Evolutionary conservation across 2,797 vertebrate species (phyloP), one percentile per base, ranked within the genome.

Genomic region (Tenualosa ilisha): DNA sequence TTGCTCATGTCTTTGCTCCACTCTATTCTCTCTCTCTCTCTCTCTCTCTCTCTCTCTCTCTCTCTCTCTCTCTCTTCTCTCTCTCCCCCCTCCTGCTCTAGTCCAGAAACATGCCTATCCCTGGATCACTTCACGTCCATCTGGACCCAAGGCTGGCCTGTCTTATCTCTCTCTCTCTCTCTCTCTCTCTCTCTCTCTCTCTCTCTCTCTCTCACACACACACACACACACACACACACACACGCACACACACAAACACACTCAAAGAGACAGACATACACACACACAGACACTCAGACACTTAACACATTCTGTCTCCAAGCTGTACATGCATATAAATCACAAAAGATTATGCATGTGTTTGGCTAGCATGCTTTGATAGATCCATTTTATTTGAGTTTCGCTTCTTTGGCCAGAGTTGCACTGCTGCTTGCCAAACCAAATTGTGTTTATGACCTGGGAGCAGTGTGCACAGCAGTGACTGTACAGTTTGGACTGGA

Each of bases 41-140:
- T 31, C 61, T 65, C 43, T 26, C 46, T 40, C 65, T 31, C 65
- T 72, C 17, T 17, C 68, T 37, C 15, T 43, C 15, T 20, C 37
- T 75, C 68, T 17, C 37, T 20, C 37, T 17, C 9, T 37, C 40
- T 75, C 17, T 51, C 40, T 20, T 5, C 15, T 51, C 50, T 75
- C 40, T 17, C 65, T 26, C 26, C 37, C 37, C 12, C 26, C 11
- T 26, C n/a, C 50, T 51, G 22, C 46, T 84, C 84, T 24, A 85
- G 88, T 86, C 89, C 87, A 85, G 87, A 90, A 91, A 89, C 81
- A 85, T 84, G 90, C 88, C 92, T 61, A 84, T 86, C 89, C 89
- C 89, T 90, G 88, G 89, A 92, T 84, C 46, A 83, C 85, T 61
- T 84, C n/a, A 40, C 84, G 87, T 92, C 90, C 92, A 93, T 93